Base-by-base conservation (phyloP, 2,797 vertebrate genomes). In the Poliocrania exsul region DNA sequence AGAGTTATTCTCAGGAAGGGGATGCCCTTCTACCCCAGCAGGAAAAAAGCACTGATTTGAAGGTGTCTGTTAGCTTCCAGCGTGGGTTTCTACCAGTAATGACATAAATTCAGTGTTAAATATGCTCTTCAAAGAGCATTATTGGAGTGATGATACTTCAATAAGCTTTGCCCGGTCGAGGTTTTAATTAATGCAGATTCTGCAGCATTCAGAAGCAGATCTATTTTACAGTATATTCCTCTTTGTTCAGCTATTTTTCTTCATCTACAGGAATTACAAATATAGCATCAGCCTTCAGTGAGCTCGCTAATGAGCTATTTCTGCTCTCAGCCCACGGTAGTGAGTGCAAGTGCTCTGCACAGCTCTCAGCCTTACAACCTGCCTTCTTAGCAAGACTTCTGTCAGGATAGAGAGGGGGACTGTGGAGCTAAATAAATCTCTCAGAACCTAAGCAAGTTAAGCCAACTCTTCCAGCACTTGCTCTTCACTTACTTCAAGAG, bases 321-420 rank as follows among this genome's bases (percentile, higher is more conserved):
- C 88, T 93, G 78, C 56, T 88, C 85, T 64, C 90, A 74, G 67
- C 88, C 86, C 77, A 73, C 90, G 11, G 62, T 6, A 79, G 88
- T 44, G 90, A 46, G 16, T 4, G 40, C 18, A 50, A 90, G 38
- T 4, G 69, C 69, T 58, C 28, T 16, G 31, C 88, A 50, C 20
- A 75, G 51, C 56, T 67, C 86, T 62, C 37, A 50, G 37, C 57
- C 86, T 72, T 38, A 67, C 64, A 71, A 2, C 57, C 26, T 3
- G 19, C 65, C 66, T 60, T 51, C 28, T 24, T 1, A 73, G 81
- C 57, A 74, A 42, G 3, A 31, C 46, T 79, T 72, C 75, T 66
- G 57, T 40, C 70, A 58, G 75, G 40, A 64, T 5, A 61, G 40
- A 31, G 64, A 73, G 62, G 28, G 23, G 31, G 20, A 86, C 80